Conservation (phyloP, 2,888 invertebrate species). For the Agrilus biguttatus region DNA sequence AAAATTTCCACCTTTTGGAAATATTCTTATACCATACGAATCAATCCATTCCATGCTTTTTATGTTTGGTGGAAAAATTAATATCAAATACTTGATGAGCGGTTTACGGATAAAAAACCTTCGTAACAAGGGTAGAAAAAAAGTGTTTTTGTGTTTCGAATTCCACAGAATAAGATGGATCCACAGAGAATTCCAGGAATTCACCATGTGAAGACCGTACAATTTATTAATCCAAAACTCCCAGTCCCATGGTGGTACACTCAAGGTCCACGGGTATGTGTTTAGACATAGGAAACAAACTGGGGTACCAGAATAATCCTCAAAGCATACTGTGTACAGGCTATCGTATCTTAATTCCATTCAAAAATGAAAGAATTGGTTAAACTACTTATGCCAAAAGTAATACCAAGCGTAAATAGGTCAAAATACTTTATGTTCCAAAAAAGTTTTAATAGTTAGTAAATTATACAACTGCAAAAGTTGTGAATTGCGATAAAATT, state of each 20-base stretch:
- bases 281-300: conserved; percentile 26
- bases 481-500: no score
- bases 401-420: no score
- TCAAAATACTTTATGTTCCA: no score
- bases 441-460: no score
- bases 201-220: conserved; percentile 32
- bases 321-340: conserved; percentile 22
- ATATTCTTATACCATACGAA: conserved; percentile 18
- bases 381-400: no score
- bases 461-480: no score
- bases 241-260: conserved; percentile 42
- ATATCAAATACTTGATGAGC: conserved; percentile 34
- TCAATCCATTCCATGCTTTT: conserved; percentile 20
- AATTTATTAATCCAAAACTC: conserved; percentile 39
- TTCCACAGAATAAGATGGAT: conserved; percentile 45
- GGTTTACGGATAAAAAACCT: conserved; percentile 38
- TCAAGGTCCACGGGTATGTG: conserved; percentile 39
- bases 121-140: conserved; percentile 27
- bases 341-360: no score
- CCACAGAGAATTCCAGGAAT: conserved; percentile 36
- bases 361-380: no score
- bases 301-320: conserved; percentile 16
- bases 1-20: conserved; percentile 15
- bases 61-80: conserved; percentile 35
- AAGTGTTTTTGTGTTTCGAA: conserved; percentile 25